Evolutionary conservation across 2,888 invertebrate species (phyloP), one percentile per base, ranked within the genome.

Genomic region (Lamproptera curius): DNA sequence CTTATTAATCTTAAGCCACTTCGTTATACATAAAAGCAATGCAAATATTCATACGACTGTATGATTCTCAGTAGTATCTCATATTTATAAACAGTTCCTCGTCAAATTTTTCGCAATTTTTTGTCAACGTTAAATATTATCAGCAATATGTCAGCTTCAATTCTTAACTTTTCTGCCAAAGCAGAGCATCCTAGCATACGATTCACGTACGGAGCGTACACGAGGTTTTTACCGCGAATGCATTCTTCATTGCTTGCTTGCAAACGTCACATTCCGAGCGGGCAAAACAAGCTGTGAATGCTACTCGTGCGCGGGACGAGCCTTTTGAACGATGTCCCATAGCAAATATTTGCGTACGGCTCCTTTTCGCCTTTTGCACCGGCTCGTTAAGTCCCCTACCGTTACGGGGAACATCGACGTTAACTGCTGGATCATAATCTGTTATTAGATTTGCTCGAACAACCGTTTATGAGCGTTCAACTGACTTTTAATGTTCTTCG

Each of bases 141-240:
- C n/a, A n/a, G n/a, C n/a, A n/a, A n/a, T n/a, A n/a, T n/a, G n/a
- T n/a, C n/a, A n/a, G n/a, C n/a, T n/a, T n/a, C n/a, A n/a, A n/a
- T n/a, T n/a, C n/a, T n/a, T n/a, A n/a, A n/a, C n/a, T n/a, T n/a
- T 23, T 23, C 1, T 13, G 20, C 13, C 16, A 4, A 59, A 58
- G 65, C 65, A 62, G 70, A 83, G 83, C 67, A 61, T 51, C 13
- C 46, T 46, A 28, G 52, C 11, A 16, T 2, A n/a, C 20, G 43
- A 37, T 49, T 50, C 50, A 53, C 51, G 55, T 55, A 49, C 49
- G 51, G 57, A 62, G 56, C 65, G 63, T 63, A 60, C 68, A 65
- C 65, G 59, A 62, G 65, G 72, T 83, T 82, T 83, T 83, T 81
- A 78, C 76, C 57, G 51, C 57, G 65, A 66, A 66, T 61, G 65